A percentile compares a stretch with the other conserved stretches of the same genome.
phyloP scores from a whole-genome alignment of 2,888 invertebrate species.

The Tigriopus californicus region DNA sequence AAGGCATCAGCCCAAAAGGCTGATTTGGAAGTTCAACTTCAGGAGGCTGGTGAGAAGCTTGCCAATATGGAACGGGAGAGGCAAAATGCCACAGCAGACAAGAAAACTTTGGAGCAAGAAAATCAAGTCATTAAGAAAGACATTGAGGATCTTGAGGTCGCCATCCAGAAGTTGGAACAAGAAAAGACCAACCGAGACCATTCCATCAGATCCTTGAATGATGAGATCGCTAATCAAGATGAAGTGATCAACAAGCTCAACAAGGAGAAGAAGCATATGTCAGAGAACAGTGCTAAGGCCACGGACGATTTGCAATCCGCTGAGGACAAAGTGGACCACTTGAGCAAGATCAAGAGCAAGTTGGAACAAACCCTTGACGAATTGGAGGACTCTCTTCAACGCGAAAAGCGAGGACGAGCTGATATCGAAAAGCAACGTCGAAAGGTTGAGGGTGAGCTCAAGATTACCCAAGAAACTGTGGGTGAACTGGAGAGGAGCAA shows the following conservation, averaged over 20 bases:
- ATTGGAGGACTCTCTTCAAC: slow-evolving; percentile 36
- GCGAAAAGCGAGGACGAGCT: slow-evolving; percentile 36
- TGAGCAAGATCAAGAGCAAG: slow-evolving; percentile 37
- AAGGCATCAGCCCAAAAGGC: slow-evolving; percentile 88
- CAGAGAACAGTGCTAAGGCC: slow-evolving; percentile 28
- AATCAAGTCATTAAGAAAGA: slow-evolving; percentile 79
- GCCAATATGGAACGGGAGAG: slow-evolving; percentile 33
- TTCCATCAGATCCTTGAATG: slow-evolving; percentile 30
- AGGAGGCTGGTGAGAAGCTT: slow-evolving; percentile 32
- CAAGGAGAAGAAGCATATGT: slow-evolving; percentile 33
- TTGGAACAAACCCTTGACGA: slow-evolving; percentile 23
- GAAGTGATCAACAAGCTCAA: slow-evolving; percentile 34
- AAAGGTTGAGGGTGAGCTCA: slow-evolving; percentile 37
- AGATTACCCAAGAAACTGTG: slow-evolving; percentile 32
- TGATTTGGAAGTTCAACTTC: slow-evolving; percentile 83
- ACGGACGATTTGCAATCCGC: slow-evolving; percentile 26
- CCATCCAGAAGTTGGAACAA: slow-evolving; percentile 26
- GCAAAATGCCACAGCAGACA: slow-evolving; percentile 34
- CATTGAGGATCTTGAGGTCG: slow-evolving; percentile 18
- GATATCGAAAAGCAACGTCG: slow-evolving; percentile 36
- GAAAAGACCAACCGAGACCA: slow-evolving; percentile 33
- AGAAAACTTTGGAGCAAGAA: slow-evolving; percentile 36
- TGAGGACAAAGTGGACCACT: slow-evolving; percentile 38
- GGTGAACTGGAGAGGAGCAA: slow-evolving; percentile 30
- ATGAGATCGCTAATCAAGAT: slow-evolving; percentile 37